phyloP scores from a whole-genome alignment of 2,797 vertebrate species.

The Manis crassicaudata region DNA sequence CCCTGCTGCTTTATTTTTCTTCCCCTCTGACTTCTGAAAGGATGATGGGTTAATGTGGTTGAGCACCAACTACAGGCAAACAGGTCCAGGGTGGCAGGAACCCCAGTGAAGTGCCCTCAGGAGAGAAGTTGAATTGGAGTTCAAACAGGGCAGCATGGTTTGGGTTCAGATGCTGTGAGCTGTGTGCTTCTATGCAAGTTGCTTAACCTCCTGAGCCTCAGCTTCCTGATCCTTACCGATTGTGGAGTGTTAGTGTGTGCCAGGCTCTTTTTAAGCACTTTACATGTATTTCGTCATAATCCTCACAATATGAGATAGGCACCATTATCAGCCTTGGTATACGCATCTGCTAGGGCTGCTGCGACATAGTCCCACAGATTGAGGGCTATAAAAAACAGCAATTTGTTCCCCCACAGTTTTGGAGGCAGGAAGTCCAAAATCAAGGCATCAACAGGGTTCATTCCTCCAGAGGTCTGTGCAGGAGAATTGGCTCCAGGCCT shows the following conservation, averaged over 20 bases:
- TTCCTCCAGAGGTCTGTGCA: not conserved
- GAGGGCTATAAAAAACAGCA: not conserved
- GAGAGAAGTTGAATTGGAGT: not conserved
- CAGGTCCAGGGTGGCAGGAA: not conserved
- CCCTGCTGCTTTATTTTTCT: not conserved
- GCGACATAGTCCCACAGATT: no score
- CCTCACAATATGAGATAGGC: accelerated
- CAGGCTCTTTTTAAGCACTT: not conserved
- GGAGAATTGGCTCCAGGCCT: not conserved
- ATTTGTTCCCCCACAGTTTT: not conserved
- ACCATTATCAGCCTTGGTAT: not conserved
- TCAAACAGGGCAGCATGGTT: not conserved
- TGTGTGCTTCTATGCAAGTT: not conserved
- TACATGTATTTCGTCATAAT: not conserved
- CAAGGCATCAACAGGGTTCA: not conserved
- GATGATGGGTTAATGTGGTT: not conserved
- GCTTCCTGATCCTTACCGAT: not conserved
- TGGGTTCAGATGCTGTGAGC: not conserved
- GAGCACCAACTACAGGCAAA: not conserved
- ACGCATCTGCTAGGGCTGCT: not conserved
- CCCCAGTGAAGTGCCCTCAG: not conserved
- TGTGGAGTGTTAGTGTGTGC: no score
- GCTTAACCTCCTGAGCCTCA: not conserved
- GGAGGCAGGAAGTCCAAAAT: not conserved
- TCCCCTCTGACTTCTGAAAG: not conserved